A percentile compares a stretch with the other conserved stretches of the same genome.
phyloP scores from a whole-genome alignment of 2,797 vertebrate species.

The Coreius guichenoti region DNA sequence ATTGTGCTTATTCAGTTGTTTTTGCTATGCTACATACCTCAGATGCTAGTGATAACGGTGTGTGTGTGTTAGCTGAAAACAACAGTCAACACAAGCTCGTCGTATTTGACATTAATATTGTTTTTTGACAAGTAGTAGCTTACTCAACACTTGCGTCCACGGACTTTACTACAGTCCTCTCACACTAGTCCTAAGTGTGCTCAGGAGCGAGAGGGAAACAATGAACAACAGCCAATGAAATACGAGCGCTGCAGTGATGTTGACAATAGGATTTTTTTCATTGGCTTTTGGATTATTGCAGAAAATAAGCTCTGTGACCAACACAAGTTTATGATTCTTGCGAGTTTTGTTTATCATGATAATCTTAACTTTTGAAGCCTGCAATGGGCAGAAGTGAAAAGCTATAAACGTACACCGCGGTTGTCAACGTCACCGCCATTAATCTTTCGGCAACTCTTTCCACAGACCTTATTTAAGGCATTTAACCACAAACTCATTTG shows the following conservation, averaged over 20 bases:
- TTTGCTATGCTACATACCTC: conserved; percentile 40
- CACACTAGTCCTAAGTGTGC: not conserved
- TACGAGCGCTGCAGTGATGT: not conserved
- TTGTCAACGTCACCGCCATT: too few relatives aligned
- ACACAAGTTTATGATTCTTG: not conserved
- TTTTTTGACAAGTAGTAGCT: not conserved
- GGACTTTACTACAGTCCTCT: not conserved
- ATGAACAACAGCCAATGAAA: not conserved
- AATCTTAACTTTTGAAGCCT: too few relatives aligned
- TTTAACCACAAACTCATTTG: too few relatives aligned
- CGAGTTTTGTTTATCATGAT: too few relatives aligned
- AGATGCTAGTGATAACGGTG: conserved; percentile 34
- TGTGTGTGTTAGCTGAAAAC: not conserved
- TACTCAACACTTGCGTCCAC: not conserved
- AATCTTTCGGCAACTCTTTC: too few relatives aligned
- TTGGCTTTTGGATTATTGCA: not conserved
- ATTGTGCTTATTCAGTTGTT: not conserved
- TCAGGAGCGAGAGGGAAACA: not conserved
- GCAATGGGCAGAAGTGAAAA: too few relatives aligned
- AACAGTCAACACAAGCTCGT: not conserved
- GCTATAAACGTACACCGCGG: too few relatives aligned
- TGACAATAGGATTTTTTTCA: not conserved
- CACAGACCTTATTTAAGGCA: too few relatives aligned
- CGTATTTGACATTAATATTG: not conserved
- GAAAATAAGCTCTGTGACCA: not conserved